phyloP scores from a whole-genome alignment of 2,797 vertebrate genomes.

The Sebastes steindachneri region DNA sequence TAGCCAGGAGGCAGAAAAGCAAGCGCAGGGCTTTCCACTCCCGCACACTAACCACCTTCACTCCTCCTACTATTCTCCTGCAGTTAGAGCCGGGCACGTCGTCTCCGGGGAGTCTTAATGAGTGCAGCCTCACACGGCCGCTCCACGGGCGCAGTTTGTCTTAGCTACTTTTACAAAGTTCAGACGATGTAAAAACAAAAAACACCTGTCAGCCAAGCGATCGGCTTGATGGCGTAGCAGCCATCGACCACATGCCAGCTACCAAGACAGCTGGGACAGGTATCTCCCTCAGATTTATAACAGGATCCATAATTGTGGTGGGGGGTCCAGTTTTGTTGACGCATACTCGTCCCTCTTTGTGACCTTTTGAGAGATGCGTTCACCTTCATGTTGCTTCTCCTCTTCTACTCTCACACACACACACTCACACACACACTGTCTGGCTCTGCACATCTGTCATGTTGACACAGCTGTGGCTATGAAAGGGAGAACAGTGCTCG shows the following conservation, averaged over 20 bases:
- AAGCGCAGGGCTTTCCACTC: constrained; percentile 37
- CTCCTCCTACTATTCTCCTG: constrained; percentile 10
- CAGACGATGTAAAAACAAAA: constrained; percentile 30
- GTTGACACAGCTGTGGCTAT: constrained; percentile 87
- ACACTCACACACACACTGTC: constrained; percentile 42
- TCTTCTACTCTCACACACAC: not conserved
- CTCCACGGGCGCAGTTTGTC: constrained; percentile 33
- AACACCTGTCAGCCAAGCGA: constrained; percentile 45
- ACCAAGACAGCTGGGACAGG: not conserved
- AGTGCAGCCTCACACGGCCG: constrained; percentile 25
- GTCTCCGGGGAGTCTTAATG: constrained; percentile 44
- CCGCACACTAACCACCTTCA: constrained; percentile 2
- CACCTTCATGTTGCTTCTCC: constrained; percentile 42
- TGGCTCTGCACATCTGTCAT: constrained; percentile 76
- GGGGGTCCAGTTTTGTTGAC: constrained; percentile 31
- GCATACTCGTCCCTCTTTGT: constrained; percentile 23
- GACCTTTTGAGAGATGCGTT: constrained; percentile 41
- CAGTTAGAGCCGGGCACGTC: constrained; percentile 10
- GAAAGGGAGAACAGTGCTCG: constrained; percentile 80
- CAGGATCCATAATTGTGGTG: constrained; percentile 12
- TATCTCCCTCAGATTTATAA: constrained; percentile 35
- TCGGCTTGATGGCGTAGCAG: not conserved
- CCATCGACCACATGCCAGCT: constrained; percentile 8
- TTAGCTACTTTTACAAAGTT: constrained; percentile 52
- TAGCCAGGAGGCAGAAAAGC: constrained; percentile 45